Conservation (phyloP, 2,797 vertebrate genomes). For the Mionectes olivaceus region DNA sequence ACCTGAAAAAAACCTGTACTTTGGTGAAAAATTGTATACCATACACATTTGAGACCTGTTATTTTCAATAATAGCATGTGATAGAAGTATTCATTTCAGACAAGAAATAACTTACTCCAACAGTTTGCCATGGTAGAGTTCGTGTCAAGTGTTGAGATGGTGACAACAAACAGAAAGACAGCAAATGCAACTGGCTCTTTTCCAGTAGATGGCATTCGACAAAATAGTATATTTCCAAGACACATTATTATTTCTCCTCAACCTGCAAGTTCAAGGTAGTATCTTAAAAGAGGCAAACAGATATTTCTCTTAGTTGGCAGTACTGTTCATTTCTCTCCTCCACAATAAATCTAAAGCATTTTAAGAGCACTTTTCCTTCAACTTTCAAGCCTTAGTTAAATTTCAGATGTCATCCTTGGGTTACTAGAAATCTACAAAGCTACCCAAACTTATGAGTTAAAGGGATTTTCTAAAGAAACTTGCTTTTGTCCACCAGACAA, state of each 20-base stretch:
- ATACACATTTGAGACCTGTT: constrained; percentile 58
- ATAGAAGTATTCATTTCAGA: constrained; percentile 63
- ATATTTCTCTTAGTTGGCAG: neutral
- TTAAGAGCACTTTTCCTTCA: constrained; percentile 49
- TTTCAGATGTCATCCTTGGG: constrained; percentile 22
- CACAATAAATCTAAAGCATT: constrained; percentile 40
- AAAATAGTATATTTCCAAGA: constrained; percentile 31
- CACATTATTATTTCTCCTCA: constrained; percentile 48
- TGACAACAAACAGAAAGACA: constrained; percentile 69
- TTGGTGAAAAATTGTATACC: constrained; percentile 31
- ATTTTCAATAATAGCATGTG: constrained; percentile 73
- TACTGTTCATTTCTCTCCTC: neutral
- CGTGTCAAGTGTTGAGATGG: constrained; percentile 44
- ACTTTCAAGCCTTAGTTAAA: constrained; percentile 48
- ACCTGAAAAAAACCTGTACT: neutral
- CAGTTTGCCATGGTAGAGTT: constrained; percentile 63
- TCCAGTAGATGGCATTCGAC: constrained; percentile 59
- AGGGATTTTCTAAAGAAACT: constrained; percentile 41
- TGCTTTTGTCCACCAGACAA: constrained; percentile 36
- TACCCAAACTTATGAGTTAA: constrained; percentile 33
- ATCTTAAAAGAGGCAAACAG: constrained; percentile 18
- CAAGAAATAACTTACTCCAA: constrained; percentile 68
- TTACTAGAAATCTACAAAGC: constrained; percentile 37
- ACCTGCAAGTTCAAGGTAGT: constrained; percentile 63
- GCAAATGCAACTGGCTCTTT: constrained; percentile 49